phyloP scores from a whole-genome alignment of 2,888 invertebrate species.

The Conistra vaccinii region DNA sequence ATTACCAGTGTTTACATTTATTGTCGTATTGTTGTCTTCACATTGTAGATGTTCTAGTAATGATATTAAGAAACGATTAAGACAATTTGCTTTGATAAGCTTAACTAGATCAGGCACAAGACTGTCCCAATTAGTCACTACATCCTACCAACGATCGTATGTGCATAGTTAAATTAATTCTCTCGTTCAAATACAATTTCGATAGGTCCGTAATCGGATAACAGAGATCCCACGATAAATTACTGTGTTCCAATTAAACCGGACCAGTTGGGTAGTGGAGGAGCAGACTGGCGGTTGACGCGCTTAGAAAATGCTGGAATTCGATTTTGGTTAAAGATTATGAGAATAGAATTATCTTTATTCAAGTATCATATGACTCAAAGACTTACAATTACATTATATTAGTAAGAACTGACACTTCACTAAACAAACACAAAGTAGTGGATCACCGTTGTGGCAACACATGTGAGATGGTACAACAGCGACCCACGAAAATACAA shows the following conservation, averaged over 20 bases:
- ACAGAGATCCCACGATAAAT: constrained; percentile 82
- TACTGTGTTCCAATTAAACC: constrained; percentile 81
- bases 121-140: constrained; percentile 18
- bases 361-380: no score
- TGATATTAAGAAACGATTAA: not conserved
- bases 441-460: no score
- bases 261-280: constrained; percentile 65
- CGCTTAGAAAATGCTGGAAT: not conserved
- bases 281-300: constrained; percentile 34
- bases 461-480: no score
- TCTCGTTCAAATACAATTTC: constrained; percentile 79
- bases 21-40: no score
- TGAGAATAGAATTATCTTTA: no score
- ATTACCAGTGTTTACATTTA: no score
- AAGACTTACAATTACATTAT: no score
- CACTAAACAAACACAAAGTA: no score
- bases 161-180: constrained; percentile 78
- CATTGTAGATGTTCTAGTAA: not conserved
- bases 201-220: constrained; percentile 81
- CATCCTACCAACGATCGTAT: constrained; percentile 30
- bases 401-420: no score
- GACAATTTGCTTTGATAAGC: constrained; percentile 8
- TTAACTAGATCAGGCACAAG: constrained; percentile 19
- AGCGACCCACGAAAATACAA: no score
- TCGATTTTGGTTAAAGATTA: not conserved